Base-by-base conservation (phyloP, 2,888 invertebrate genomes). In the Agrotis ipsilon region DNA sequence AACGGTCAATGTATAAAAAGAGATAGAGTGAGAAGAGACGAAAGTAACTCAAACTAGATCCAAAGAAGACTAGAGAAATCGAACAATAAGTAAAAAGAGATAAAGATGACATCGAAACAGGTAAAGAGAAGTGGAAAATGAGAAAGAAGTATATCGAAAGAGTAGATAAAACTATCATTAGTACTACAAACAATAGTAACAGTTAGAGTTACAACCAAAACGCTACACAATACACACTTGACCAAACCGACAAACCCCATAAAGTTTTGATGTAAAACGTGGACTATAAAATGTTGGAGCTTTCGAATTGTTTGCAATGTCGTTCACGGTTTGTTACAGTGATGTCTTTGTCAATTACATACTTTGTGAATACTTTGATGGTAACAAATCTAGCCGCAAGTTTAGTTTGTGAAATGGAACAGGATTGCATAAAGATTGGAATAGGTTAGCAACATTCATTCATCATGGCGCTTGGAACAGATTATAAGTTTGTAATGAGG, bases 241-340 rank as follows among this genome's bases (percentile, higher is more conserved):
- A 86, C 86, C 39, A 39, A 39, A 39, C 39, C 39, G 39, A 39
- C 88, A 77, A 71, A 65, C 55, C 68, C 45, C 71, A 78, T 85
- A 82, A 85, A 85, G 46, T 80, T 68, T 84, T 77, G 82, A 84
- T 83, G 82, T 87, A 82, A 86, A 88, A 86, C 82, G 82, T 79
- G 62, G 70, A 57, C 77, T 79, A 87, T 87, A 88, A 88, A 88
- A 86, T 80, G 80, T 81, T 68, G 81, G 67, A 75, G 79, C 70
- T 73, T 39, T 73, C 65, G 77, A 70, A 86, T 74, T 75, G 80
- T 78, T 81, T 72, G 64, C 71, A 39, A 72, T 79, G 74, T 80
- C 81, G 81, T 83, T 81, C 73, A 46, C 80, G 68, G 78, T 78
- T 80, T 70, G 78, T 66, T 77, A 85, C 86, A 58, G 61, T 60